Percentiles rank a stretch among this genome's conserved stretches.
Conservation (phyloP, 1,140 invertebrate species). For the Lutraria rhynchaena region DNA sequence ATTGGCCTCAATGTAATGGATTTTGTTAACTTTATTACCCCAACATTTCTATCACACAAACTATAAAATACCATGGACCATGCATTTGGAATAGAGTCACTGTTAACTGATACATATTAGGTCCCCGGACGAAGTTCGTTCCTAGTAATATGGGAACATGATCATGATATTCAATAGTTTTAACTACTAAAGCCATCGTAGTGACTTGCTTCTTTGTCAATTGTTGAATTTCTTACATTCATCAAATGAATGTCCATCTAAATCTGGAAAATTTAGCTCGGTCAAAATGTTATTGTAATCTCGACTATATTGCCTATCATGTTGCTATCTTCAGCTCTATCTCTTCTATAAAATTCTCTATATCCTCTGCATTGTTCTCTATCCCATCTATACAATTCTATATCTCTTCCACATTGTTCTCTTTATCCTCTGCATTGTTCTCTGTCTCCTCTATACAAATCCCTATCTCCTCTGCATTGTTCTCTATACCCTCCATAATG, state of each 20-base stretch:
- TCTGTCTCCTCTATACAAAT: neutral
- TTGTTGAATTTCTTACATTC: neutral
- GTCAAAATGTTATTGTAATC: neutral
- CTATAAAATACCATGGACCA: slow-evolving; percentile 7
- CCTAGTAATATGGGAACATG: slow-evolving; percentile 26
- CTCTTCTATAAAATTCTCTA: neutral
- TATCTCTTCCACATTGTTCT: neutral
- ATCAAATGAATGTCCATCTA: slow-evolving; percentile 13
- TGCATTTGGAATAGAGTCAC: neutral
- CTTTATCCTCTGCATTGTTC: neutral
- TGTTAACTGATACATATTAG: neutral
- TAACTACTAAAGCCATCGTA: slow-evolving; percentile 18
- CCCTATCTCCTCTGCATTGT: neutral
- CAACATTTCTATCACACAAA: neutral
- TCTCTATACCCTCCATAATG: neutral
- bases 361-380: neutral
- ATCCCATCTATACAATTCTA: neutral
- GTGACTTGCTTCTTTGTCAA: neutral
- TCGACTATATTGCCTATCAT: neutral
- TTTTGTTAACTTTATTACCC: neutral
- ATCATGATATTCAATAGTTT: slow-evolving; percentile 2
- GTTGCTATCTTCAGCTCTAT: neutral
- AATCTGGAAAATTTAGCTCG: slow-evolving; percentile 4
- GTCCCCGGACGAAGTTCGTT: slow-evolving; percentile 9
- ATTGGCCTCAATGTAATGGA: neutral